phyloP scores from a whole-genome alignment of 1,140 invertebrate species.

The Cydia strobilella region DNA sequence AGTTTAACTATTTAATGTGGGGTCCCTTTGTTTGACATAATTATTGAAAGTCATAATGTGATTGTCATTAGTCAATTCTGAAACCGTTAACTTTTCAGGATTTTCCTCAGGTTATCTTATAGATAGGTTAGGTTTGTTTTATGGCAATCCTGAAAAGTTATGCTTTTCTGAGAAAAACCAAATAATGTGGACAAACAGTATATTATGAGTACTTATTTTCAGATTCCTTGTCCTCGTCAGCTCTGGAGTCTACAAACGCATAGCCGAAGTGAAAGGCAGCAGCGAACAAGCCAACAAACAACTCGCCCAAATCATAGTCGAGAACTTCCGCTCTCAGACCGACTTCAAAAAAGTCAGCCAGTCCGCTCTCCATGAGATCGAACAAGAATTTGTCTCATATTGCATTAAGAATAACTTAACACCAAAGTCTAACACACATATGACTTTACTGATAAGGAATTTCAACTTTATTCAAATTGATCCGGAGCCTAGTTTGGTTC shows the following conservation, averaged over 20 bases:
- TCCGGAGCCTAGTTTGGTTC: slow-evolving; percentile 55
- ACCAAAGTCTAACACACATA: slow-evolving; percentile 72
- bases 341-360: slow-evolving; percentile 92
- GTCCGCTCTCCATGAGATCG: slow-evolving; percentile 92
- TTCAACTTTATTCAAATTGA: slow-evolving; percentile 90
- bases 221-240: slow-evolving; percentile 92
- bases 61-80: too few species aligned
- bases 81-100: too few species aligned
- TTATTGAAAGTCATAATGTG: too few species aligned
- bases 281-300: slow-evolving; percentile 90
- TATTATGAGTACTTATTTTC: too few species aligned
- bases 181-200: too few species aligned
- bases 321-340: slow-evolving; percentile 90
- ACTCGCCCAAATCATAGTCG: slow-evolving; percentile 88
- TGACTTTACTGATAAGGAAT: slow-evolving; percentile 92
- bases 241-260: slow-evolving; percentile 90
- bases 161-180: too few species aligned
- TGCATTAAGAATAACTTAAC: slow-evolving; percentile 84
- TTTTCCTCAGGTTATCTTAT: too few species aligned
- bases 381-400: slow-evolving; percentile 90
- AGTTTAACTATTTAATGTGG: too few species aligned
- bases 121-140: too few species aligned
- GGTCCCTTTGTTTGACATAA: too few species aligned
- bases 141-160: too few species aligned
- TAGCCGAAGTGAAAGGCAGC: slow-evolving; percentile 88